Base-by-base conservation (phyloP, 2,113 vertebrate species). In the Tyrannus savana region DNA sequence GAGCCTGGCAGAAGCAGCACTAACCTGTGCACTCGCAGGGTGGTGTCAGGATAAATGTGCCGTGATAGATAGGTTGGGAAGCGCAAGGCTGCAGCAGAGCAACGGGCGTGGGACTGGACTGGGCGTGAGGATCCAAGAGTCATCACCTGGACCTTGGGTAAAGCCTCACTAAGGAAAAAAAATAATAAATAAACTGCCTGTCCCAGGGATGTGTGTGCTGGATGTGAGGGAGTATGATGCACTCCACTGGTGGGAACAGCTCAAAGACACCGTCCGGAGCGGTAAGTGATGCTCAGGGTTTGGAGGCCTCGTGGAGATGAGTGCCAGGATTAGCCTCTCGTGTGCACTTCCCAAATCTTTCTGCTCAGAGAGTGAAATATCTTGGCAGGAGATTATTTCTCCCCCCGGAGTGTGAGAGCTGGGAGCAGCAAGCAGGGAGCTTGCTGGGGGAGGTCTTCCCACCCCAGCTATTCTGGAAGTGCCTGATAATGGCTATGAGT, bases 1-100 rank as follows among this genome's bases (percentile, higher is more conserved):
- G 93, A 96, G 84, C 66, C 91, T 50, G 91, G 91, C 91, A 93
- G 95, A 93, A 93, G 91, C 93, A 87, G 94, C 77, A 35, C 87
- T 56, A 91, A 87, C 89, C 93, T 92, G 90, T 1, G 0, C 19
- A 4, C 72, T 86, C 79, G 10, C 19, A 0, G 63, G 63, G 67
- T 88, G 63, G 67, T 88, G 85, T 95, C 88, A 67, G 94, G 42
- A 55, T 44, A 81, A 93, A 96, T 92, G 88, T 74, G 79, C 72
- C 1, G 14, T 93, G 92, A 94, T 93, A 30, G 56, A 94, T 67
- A 12, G 88, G 63, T 66, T 1, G 22, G 75, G 78, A 95, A 76
- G 10, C 1, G 5, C 58, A 25, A 88, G 75, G 87, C 91, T 90
- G 49, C 72, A 58, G 87, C 13, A 33, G 50, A 93, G 79, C 94